Evolutionary conservation across 2,888 invertebrate genomes (phyloP).

Genomic region (Rotaria magnacalcarata): DNA sequence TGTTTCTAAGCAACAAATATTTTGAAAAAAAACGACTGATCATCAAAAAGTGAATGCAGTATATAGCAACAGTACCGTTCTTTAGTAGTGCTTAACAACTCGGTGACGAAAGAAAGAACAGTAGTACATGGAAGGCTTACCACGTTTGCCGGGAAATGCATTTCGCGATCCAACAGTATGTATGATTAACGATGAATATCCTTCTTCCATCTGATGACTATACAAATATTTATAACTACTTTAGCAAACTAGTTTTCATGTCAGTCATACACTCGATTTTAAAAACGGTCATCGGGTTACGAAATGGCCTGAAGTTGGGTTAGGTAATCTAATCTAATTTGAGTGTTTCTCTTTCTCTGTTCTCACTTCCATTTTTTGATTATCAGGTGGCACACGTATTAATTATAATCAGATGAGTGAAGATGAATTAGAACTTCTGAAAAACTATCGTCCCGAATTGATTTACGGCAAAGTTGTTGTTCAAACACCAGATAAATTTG

Average conservation of each 20-base stretch:
- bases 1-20: not conserved
- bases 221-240: slow-evolving; percentile 45
- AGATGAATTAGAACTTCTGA: slow-evolving; percentile 57
- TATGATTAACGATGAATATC: not conserved
- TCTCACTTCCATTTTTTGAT: no score
- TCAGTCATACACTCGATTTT: slow-evolving; percentile 56
- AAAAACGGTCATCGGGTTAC: slow-evolving; percentile 58
- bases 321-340: not conserved
- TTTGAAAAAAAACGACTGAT: not conserved
- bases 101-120: not conserved
- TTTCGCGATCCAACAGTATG: slow-evolving; percentile 57
- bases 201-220: not conserved
- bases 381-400: slow-evolving; percentile 53
- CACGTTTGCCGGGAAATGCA: slow-evolving; percentile 57
- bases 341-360: no score
- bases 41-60: not conserved
- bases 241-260: slow-evolving; percentile 57
- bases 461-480: slow-evolving; percentile 59
- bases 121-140: slow-evolving; percentile 56
- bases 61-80: not conserved
- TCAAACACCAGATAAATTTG: slow-evolving; percentile 58
- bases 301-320: slow-evolving; percentile 53
- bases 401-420: slow-evolving; percentile 55
- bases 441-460: slow-evolving; percentile 58
- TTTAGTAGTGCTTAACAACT: not conserved